phyloP scores from a whole-genome alignment of 1,140 invertebrate species.

The Chionoecetes opilio region DNA sequence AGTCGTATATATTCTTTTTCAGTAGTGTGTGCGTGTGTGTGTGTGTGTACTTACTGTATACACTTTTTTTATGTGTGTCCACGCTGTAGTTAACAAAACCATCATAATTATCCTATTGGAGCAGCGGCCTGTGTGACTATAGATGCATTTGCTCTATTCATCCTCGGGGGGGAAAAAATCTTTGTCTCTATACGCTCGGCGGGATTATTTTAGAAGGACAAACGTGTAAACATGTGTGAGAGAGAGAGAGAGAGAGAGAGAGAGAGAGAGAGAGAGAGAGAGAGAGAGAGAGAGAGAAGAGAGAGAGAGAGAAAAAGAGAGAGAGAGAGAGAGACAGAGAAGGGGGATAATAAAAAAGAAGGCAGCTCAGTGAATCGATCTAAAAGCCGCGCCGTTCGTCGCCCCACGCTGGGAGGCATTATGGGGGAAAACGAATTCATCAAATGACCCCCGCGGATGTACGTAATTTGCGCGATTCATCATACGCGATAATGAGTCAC shows the following conservation, averaged over 20 bases:
- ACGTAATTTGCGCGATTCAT: conserved; percentile 73
- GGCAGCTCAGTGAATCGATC: neutral
- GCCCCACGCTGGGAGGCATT: conserved; percentile 68
- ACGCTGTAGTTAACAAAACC: neutral
- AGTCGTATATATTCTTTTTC: conserved; percentile 22
- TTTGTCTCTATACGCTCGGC: neutral
- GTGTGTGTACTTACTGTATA: neutral
- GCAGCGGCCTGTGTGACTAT: neutral
- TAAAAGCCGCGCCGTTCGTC: neutral
- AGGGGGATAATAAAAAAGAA: neutral
- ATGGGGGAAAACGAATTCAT: conserved; percentile 72
- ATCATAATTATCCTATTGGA: neutral
- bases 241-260: conserved; percentile 6
- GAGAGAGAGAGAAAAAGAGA: neutral
- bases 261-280: neutral
- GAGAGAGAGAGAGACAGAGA: neutral
- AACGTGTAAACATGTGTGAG: neutral
- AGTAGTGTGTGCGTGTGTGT: neutral
- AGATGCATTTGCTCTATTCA: neutral
- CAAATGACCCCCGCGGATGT: conserved; percentile 70
- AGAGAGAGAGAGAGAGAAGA: conserved; percentile 39
- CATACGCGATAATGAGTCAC: conserved; percentile 76
- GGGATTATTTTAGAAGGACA: neutral
- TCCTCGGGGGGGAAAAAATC: neutral
- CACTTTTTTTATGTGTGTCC: neutral